phyloP scores from a whole-genome alignment of 2,888 invertebrate genomes.

The Spisula subtruncata region DNA sequence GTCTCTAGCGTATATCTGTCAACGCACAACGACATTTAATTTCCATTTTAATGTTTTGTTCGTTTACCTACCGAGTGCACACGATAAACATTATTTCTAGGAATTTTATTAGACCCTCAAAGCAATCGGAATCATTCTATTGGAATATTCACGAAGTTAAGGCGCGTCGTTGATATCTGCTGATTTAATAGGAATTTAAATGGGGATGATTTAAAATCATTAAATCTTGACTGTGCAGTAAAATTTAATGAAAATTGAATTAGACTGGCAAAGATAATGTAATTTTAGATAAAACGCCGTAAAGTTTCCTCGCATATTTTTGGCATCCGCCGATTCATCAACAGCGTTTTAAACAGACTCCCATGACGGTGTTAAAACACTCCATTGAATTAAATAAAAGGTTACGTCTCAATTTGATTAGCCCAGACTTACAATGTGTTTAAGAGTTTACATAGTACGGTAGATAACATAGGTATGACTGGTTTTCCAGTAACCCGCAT shows the following conservation, averaged over 20 bases:
- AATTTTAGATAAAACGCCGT: conserved; percentile 24
- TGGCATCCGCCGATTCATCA: neutral
- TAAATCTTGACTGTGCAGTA: conserved; percentile 19
- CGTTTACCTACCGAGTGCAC: too few species aligned
- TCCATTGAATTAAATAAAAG: conserved; percentile 1
- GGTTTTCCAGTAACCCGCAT: too few species aligned
- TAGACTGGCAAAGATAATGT: conserved; percentile 19
- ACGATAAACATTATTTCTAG: too few species aligned
- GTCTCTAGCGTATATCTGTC: too few species aligned
- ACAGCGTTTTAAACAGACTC: neutral
- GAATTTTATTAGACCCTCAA: too few species aligned
- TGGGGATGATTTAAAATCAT: conserved; percentile 27
- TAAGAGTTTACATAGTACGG: too few species aligned
- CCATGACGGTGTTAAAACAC: neutral
- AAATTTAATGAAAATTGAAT: conserved; percentile 26
- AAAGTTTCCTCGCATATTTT: neutral
- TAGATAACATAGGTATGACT: too few species aligned
- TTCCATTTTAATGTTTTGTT: too few species aligned
- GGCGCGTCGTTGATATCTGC: neutral
- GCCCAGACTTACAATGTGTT: too few species aligned
- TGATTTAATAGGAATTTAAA: conserved; percentile 31
- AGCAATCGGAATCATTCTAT: neutral
- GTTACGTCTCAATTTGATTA: neutral
- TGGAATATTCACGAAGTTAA: neutral
- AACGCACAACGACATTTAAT: too few species aligned